These are phyloP conservation scores for Limnephilus lunatus DNA, from an alignment of 2,888 invertebrate genomes.

Conservation along the genomic window DNA sequence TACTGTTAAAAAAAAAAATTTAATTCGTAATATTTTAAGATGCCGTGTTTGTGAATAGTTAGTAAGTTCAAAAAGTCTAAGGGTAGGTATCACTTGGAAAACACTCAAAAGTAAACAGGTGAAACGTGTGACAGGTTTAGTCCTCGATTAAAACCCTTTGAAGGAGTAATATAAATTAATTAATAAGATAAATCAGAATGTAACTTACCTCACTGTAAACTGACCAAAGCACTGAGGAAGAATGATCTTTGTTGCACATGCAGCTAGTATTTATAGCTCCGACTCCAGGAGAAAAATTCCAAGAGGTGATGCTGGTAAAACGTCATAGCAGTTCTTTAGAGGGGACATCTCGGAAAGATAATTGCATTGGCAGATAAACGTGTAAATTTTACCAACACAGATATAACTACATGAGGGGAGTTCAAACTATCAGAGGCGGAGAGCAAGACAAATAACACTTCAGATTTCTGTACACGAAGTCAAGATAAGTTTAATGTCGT, in stretches of 20 bases:
- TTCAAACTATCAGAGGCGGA: conserved; percentile 3
- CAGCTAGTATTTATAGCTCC: conserved; percentile 33
- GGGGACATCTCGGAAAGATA: conserved; percentile 32
- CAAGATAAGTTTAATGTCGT: neutral
- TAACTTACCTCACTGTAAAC: conserved; percentile 5
- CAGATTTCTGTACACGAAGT: neutral
- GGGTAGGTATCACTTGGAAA: neutral
- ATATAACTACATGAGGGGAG: conserved; percentile 1
- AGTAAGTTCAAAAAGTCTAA: neutral
- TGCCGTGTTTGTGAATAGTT: too few relatives aligned
- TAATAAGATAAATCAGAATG: neutral
- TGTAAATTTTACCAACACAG: conserved; percentile 16
- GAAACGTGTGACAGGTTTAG: neutral
- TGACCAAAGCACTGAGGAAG: conserved; percentile 20
- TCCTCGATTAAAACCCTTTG: neutral
- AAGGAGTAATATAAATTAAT: neutral
- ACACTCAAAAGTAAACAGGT: neutral
- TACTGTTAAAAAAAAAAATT: too few relatives aligned
- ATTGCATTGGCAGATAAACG: conserved; percentile 16
- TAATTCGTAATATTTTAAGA: neutral
- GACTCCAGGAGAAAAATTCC: conserved; percentile 8
- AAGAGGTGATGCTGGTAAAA: neutral
- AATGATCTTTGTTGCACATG: conserved; percentile 34
- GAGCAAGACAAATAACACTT: neutral
- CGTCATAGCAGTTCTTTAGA: neutral